Evolutionary conservation across 2,888 invertebrate species (phyloP).

Genomic region (Parnassius apollo): DNA sequence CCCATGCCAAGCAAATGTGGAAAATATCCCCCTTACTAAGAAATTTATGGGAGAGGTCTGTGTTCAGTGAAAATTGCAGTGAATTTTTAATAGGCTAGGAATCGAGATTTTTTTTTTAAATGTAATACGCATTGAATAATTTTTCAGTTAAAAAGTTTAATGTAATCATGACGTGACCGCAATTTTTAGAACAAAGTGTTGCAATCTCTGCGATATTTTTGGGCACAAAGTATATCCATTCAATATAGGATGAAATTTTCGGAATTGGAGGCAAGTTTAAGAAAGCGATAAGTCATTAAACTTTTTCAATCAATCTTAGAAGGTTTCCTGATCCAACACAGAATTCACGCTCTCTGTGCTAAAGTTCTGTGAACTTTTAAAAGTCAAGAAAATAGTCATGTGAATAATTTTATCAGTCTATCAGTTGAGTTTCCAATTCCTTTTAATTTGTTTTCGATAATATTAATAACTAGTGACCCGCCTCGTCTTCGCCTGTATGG

Average conservation of each 20-base stretch:
- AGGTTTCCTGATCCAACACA: conserved; percentile 19
- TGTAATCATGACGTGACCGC: no score
- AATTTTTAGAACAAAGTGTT: neutral
- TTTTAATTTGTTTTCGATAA: no score
- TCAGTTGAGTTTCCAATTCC: neutral
- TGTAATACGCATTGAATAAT: no score
- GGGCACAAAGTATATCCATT: neutral
- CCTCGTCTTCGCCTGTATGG: no score
- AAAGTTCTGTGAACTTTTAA: conserved; percentile 6
- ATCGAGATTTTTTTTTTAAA: no score
- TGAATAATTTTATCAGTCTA: neutral
- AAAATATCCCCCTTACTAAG: no score
- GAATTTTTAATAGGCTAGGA: no score
- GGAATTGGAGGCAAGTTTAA: conserved; percentile 14
- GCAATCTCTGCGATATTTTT: neutral
- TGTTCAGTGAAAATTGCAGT: no score
- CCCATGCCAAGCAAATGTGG: no score
- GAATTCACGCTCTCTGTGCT: conserved; percentile 4
- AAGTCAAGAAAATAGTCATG: neutral
- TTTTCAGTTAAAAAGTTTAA: no score
- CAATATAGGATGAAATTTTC: conserved; percentile 11
- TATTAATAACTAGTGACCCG: no score
- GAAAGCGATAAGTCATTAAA: conserved; percentile 20
- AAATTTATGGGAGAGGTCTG: no score
- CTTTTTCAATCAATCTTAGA: conserved; percentile 24